Conservation (phyloP, 2,888 invertebrate genomes). For the Hesperia comma region DNA sequence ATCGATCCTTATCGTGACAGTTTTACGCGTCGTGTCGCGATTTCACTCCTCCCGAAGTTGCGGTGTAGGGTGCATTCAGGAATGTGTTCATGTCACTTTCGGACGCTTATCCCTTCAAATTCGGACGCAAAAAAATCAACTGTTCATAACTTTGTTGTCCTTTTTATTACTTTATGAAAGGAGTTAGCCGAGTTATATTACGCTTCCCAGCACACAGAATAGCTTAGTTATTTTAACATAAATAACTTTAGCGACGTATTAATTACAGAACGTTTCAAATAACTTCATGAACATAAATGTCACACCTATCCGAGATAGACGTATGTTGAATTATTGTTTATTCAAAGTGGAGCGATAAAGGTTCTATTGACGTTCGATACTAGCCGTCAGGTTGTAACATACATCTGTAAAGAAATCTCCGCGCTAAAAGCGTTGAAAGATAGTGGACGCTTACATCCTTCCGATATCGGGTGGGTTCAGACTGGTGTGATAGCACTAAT, state of each 20-base stretch:
- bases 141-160: too few relatives aligned
- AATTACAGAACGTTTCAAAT: slow-evolving; percentile 7
- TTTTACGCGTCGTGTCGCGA: slow-evolving; percentile 74
- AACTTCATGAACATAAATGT: slow-evolving; percentile 28
- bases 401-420: slow-evolving; percentile 59
- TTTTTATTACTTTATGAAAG: too few relatives aligned
- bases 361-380: slow-evolving; percentile 57
- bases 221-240: background rate
- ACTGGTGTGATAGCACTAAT: slow-evolving; percentile 75
- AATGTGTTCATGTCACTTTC: slow-evolving; percentile 45
- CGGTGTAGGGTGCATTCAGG: slow-evolving; percentile 48
- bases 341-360: slow-evolving; percentile 41
- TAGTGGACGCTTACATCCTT: slow-evolving; percentile 64
- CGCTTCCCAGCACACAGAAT: too few relatives aligned
- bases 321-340: slow-evolving; percentile 31
- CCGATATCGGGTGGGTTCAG: slow-evolving; percentile 60
- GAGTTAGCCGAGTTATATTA: too few relatives aligned
- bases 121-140: background rate
- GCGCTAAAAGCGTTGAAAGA: slow-evolving; percentile 76
- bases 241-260: background rate
- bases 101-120: slow-evolving; percentile 37
- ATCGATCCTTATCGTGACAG: slow-evolving; percentile 78
- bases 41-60: slow-evolving; percentile 59
- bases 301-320: slow-evolving; percentile 20
- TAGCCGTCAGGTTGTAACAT: slow-evolving; percentile 46